Conservation (phyloP, 2,888 invertebrate genomes). For the Rotaria sp. region DNA sequence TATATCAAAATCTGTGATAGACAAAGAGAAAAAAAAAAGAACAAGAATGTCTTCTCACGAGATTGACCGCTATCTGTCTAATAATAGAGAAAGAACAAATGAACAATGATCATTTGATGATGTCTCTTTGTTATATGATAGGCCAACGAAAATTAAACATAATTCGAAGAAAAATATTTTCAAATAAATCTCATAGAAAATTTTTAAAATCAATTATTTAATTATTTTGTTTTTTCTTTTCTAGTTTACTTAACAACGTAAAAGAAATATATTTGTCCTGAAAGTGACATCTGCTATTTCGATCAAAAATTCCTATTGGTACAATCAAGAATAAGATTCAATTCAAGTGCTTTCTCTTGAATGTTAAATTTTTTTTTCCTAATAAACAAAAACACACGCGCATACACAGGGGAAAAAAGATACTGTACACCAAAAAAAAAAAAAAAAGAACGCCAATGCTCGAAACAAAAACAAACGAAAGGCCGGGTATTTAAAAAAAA, state of each 20-base stretch:
- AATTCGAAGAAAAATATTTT: neutral
- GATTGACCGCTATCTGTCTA: neutral
- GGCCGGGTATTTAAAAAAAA: neutral
- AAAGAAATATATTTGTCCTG: too few relatives aligned
- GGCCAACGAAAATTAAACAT: neutral
- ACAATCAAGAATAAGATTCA: neutral
- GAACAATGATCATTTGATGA: conserved; percentile 9
- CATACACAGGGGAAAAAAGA: conserved; percentile 1
- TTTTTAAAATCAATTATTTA: neutral
- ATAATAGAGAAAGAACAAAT: neutral
- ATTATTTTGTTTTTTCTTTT: neutral
- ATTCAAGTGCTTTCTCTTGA: neutral
- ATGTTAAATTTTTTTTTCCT: neutral
- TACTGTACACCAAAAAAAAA: conserved; percentile 16
- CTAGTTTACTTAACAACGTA: neutral
- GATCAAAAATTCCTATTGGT: neutral
- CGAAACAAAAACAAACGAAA: neutral
- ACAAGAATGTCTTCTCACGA: neutral
- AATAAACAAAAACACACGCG: neutral
- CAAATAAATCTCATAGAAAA: too few relatives aligned
- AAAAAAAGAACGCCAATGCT: conserved; percentile 5
- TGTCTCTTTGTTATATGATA: neutral
- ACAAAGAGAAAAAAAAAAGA: neutral
- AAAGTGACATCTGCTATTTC: neutral
- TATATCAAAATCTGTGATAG: neutral